phyloP scores from a whole-genome alignment of 1,140 invertebrate species.

The Zelostemma sp. region DNA sequence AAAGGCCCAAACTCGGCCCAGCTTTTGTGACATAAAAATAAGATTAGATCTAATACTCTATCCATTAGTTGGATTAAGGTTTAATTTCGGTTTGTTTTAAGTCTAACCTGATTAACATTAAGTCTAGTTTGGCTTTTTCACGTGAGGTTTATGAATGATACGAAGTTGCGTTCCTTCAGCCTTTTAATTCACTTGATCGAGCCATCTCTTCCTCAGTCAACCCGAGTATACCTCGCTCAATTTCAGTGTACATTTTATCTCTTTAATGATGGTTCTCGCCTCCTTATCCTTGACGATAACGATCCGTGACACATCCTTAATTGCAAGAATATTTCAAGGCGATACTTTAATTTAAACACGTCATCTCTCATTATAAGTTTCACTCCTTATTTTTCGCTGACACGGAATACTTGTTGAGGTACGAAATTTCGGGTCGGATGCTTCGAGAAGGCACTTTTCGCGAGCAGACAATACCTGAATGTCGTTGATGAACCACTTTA shows the following conservation, averaged over 20 bases:
- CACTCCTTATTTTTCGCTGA: background rate
- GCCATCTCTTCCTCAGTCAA: conserved; percentile 13
- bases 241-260: conserved; percentile 23
- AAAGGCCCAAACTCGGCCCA: no score
- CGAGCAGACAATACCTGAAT: conserved; percentile 74
- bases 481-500: conserved; percentile 88
- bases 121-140: conserved; percentile 30
- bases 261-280: conserved; percentile 23
- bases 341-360: conserved; percentile 15
- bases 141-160: no score
- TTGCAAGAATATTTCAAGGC: conserved; percentile 11
- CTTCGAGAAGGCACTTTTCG: background rate
- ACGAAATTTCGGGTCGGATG: background rate
- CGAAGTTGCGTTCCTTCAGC: no score
- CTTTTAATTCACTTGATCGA: no score
- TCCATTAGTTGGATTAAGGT: no score
- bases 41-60: no score
- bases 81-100: no score
- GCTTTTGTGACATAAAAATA: no score
- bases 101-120: no score
- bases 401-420: no score
- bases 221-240: conserved; percentile 18
- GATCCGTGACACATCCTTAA: conserved; percentile 21
- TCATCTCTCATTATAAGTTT: background rate
- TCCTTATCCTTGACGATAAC: conserved; percentile 19